Conservation (phyloP, 2,113 vertebrate genomes). For the Procavia capensis region DNA sequence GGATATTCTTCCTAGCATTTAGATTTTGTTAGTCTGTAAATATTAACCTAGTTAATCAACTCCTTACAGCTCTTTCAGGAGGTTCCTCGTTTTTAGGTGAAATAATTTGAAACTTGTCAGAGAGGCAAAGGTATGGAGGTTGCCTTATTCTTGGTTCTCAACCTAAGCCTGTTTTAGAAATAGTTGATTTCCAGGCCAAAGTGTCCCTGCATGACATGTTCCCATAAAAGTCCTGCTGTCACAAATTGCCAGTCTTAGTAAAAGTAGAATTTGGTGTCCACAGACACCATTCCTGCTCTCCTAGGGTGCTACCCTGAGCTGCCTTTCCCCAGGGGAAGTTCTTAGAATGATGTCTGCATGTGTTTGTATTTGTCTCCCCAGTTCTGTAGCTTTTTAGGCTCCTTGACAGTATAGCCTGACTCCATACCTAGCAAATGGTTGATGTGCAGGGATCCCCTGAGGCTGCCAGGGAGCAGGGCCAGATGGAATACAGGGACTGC, state of each 20-base stretch:
- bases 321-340: neutral
- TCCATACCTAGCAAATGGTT: neutral
- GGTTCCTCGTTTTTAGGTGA: neutral
- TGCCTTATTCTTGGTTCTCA: slow-evolving; percentile 57
- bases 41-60: neutral
- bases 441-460: neutral
- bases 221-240: slow-evolving; percentile 27
- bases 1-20: neutral
- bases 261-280: slow-evolving; percentile 49
- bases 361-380: neutral
- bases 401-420: neutral
- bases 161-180: slow-evolving; percentile 66
- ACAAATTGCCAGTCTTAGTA: slow-evolving; percentile 47
- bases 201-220: slow-evolving; percentile 74
- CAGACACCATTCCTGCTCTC: neutral
- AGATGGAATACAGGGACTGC: no score
- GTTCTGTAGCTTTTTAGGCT: neutral
- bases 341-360: neutral
- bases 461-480: neutral
- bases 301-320: neutral
- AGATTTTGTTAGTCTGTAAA: slow-evolving; percentile 17
- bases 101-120: slow-evolving; percentile 43
- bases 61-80: neutral
- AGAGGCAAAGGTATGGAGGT: neutral
- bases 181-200: slow-evolving; percentile 62